These are phyloP conservation scores for Dasyprocta punctata DNA, from an alignment of 2,113 vertebrate genomes.

Conservation along the genomic window DNA sequence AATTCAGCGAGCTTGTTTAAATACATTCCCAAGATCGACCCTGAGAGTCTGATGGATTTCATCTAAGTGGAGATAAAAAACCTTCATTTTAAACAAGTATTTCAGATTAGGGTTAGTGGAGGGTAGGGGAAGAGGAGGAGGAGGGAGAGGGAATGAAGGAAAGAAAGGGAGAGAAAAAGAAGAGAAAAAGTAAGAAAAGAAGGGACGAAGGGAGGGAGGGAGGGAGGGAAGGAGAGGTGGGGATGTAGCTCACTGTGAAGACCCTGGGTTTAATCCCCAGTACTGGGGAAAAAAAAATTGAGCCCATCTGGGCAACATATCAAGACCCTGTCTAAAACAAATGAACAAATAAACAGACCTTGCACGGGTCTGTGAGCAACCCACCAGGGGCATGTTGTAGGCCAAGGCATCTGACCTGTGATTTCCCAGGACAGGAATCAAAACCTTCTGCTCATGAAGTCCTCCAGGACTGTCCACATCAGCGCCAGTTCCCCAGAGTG, in stretches of 20 bases:
- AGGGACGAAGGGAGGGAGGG: not conserved
- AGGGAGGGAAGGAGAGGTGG: not conserved
- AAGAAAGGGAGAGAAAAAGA: too few relatives aligned
- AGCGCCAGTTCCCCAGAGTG: too few relatives aligned
- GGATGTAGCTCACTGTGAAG: not conserved
- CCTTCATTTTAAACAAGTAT: not conserved
- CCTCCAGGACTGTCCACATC: too few relatives aligned
- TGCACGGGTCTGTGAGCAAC: too few relatives aligned
- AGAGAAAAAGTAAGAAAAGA: not conserved
- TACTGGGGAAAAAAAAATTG: not conserved
- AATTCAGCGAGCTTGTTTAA: not conserved
- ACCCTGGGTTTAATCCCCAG: not conserved
- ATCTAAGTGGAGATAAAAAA: not conserved
- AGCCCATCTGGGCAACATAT: not conserved
- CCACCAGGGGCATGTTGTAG: too few relatives aligned
- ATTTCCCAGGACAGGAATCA: not conserved
- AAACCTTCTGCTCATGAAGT: too few relatives aligned
- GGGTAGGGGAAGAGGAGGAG: not conserved
- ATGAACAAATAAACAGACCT: not conserved
- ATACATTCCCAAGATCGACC: not conserved
- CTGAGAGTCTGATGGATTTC: not conserved
- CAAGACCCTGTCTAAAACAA: too few relatives aligned
- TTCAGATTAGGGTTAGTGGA: not conserved
- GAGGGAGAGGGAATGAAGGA: too few relatives aligned
- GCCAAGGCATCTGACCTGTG: not conserved